Evolutionary conservation across 2,888 invertebrate species (phyloP).

Genomic region (Fragum whitleyi): DNA sequence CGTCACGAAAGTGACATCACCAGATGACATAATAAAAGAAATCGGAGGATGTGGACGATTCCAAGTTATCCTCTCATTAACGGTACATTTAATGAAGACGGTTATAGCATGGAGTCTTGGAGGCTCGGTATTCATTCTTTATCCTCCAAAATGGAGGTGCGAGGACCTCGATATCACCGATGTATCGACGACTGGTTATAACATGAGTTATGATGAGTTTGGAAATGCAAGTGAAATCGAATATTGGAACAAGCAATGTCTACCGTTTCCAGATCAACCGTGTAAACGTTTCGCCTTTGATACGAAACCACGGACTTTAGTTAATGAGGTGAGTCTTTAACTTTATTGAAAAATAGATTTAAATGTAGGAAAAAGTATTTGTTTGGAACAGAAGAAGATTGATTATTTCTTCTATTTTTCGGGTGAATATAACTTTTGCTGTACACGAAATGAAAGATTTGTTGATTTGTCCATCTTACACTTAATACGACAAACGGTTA

Average conservation of each 20-base stretch:
- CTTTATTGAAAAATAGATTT: too few relatives aligned
- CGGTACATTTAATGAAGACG: conserved; percentile 36
- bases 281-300: background rate
- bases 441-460: too few relatives aligned
- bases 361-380: too few relatives aligned
- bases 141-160: conserved; percentile 39
- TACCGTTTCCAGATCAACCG: background rate
- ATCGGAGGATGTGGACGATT: conserved; percentile 49
- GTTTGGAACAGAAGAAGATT: too few relatives aligned
- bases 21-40: conserved; percentile 39
- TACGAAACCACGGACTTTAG: background rate
- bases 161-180: conserved; percentile 1
- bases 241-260: conserved; percentile 11
- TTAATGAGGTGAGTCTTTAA: background rate
- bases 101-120: conserved; percentile 26
- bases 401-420: too few relatives aligned
- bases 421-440: too few relatives aligned
- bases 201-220: background rate
- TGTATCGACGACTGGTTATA: background rate
- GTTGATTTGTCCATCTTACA: too few relatives aligned
- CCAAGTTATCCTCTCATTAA: conserved; percentile 25
- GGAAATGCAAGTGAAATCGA: background rate
- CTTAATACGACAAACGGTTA: too few relatives aligned
- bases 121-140: conserved; percentile 8
- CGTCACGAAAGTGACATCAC: conserved; percentile 8